Conservation (phyloP, 2,797 vertebrate species). For the Clarias laeviceps region DNA sequence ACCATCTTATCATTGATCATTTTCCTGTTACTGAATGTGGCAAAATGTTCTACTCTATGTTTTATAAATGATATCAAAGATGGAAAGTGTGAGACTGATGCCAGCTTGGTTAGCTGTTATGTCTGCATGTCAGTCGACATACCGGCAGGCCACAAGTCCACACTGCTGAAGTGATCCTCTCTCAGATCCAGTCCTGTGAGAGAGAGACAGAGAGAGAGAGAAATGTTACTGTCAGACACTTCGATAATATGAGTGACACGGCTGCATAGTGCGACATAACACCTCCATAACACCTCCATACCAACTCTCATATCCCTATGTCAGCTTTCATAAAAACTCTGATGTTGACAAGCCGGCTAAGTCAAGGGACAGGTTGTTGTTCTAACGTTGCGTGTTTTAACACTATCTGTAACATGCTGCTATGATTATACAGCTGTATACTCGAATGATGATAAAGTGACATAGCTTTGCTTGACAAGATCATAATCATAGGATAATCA, state of each 20-base stretch:
- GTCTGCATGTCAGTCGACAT: constrained; percentile 51
- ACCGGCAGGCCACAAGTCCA: constrained; percentile 70
- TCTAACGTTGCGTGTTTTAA: background rate
- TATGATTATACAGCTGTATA: background rate
- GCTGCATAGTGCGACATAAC: background rate
- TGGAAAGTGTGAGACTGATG: background rate
- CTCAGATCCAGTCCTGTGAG: constrained; percentile 31
- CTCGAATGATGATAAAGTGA: background rate
- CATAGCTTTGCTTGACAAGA: background rate
- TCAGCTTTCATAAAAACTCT: background rate
- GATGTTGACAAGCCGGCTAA: background rate
- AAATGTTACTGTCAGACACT: background rate
- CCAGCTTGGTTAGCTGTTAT: background rate
- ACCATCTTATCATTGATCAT: background rate
- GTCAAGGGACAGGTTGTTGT: background rate
- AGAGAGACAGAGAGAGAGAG: background rate
- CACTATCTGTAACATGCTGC: background rate
- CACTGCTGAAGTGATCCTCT: constrained; percentile 62
- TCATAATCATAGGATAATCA: background rate
- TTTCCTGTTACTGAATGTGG: background rate
- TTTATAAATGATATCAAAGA: background rate
- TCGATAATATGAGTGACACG: background rate
- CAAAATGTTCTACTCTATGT: background rate
- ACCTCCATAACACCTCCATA: background rate
- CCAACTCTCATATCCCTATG: background rate